Evolutionary conservation across 1,140 invertebrate genomes (phyloP), one percentile per base, ranked within the genome.

Genomic region (Pygmarrhopalites habei): DNA sequence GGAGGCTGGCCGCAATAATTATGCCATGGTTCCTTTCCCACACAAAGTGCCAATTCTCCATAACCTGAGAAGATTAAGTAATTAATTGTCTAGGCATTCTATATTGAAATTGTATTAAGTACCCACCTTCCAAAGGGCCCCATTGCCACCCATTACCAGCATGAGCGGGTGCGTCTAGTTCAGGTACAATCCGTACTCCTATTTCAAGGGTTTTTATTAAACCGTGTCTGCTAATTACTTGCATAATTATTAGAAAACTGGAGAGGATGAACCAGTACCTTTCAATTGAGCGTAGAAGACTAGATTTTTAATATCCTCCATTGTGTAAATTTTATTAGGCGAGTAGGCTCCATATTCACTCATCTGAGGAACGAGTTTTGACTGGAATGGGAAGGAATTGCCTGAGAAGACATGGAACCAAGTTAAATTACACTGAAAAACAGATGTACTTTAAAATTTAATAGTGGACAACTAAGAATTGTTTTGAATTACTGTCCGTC

Each of bases 121-220:
- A n/a, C n/a, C n/a, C n/a, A n/a, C n/a, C n/a, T n/a, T n/a, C n/a
- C n/a, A n/a, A n/a, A n/a, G n/a, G n/a, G 15, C 70, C 72, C 67
- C 71, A 73, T 61, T 71, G 66, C 69, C 69, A 73, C 21, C 65
- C 68, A 52, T 70, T 71, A 2, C 69, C 57, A 68, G 73, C 51
- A 72, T 74, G 68, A 72, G 75, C 55, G 10, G 75, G 75, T n/a
- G 72, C 72, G 51, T 75, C 74, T 19, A 76, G 68, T 67, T 77
- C 75, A 2, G 75, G 75, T 30, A 77, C 53, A 12, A 76, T 64
- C 26, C 73, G 68, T 1, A 77, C 67, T 23, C 75, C 75, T n/a
- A n/a, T n/a, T n/a, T n/a, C n/a, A n/a, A n/a, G n/a, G n/a, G n/a
- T n/a, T n/a, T n/a, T n/a, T n/a, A n/a, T n/a, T n/a, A n/a, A n/a